Evolutionary conservation across 2,888 invertebrate species (phyloP), one percentile per base, ranked within the genome.

Genomic region (Eudemis profundana): DNA sequence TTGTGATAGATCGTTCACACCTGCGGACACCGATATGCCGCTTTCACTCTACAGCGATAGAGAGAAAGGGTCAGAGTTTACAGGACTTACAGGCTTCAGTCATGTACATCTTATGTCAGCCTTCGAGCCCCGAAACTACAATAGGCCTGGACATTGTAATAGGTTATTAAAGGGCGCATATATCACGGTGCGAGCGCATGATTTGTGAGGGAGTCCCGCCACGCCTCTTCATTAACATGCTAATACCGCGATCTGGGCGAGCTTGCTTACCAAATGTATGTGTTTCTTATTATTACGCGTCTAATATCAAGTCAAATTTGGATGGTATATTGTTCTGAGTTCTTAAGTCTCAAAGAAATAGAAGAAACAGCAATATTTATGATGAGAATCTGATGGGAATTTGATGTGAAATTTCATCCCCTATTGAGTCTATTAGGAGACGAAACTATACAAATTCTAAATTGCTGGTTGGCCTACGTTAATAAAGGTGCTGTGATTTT

Each of bases 141-240:
- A 67, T 51, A 51, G 56, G 62, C 65, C 70, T 81, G 83, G 82
- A 85, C 82, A 85, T 79, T 85, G 84, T 86, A 88, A 88, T 89
- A 87, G 88, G 90, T 87, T 87, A 89, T 90, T 90, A 89, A 86
- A 86, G 85, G 82, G 82, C 70, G 85, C 88, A 89, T 89, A 86
- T 84, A 87, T 89, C 88, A 87, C 84, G 74, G 73, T 72, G 70
- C 72, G 71, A 69, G 69, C 72, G 70, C 71, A 75, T 83, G 84
- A 87, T 86, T 86, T 85, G 86, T 85, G 82, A 78, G 78, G 76
- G 72, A 73, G 65, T 29, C 19, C 57, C 69, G 74, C 65, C 79
- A 82, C 90, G 89, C 90, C 90, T 83, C 83, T 89, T 90, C 89
- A 90, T 91, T 90, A 90, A 87, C 87, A 90, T 90, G 88, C 84